Base-by-base conservation (phyloP, 2,797 vertebrate species). In the Clarias platycephalus region DNA sequence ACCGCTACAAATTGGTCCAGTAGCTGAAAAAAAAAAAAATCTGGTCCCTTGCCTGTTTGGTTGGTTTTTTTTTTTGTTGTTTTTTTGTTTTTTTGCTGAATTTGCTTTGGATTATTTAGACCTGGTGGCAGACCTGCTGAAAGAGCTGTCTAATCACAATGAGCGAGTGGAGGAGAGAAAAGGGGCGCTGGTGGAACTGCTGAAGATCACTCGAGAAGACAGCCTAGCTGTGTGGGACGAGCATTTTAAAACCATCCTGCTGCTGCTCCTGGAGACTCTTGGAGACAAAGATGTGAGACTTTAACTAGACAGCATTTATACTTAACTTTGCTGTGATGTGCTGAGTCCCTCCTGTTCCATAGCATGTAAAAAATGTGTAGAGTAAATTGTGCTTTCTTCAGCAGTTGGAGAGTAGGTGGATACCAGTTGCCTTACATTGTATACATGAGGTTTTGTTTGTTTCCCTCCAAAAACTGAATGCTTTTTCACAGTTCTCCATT, bases 61-160 rank as follows among this genome's bases (percentile, higher is more conserved):
- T 49, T 53, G 49, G 40, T 1, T 9, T 49, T 53, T 49, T 13
- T 13, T 13, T 2, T 63, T 28, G 18, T 67, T 44, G 0, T 63
- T 28, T 18, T 67, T 44, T 0, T 37, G 34, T 72, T 12, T 67
- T 87, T 40, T 86, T n/a, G 82, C 58, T 8, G 80, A 91, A 97
- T 95, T 96, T 72, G 91, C 96, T 86, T 96, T 97, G 85, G 96
- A 97, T 91, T 96, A 96, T 91, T 97, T 96, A 0, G 97, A 99
- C 93, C 90, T 99, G 93, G 97, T 99, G 34, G 97, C 97, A 0
- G 98, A 99, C 91, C 95, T 99, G 64, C 95, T 99, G 80, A 99
- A 99, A 91, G 97, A 99, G 82, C 94, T 99, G 88, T 99, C 98
- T 90, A 98, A 99, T 93, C 98, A 98, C 94, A 99, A 99, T 0